These are phyloP conservation scores for Daubentonia madagascariensis DNA, from an alignment of 2,113 vertebrate species.

Conservation along the genomic window DNA sequence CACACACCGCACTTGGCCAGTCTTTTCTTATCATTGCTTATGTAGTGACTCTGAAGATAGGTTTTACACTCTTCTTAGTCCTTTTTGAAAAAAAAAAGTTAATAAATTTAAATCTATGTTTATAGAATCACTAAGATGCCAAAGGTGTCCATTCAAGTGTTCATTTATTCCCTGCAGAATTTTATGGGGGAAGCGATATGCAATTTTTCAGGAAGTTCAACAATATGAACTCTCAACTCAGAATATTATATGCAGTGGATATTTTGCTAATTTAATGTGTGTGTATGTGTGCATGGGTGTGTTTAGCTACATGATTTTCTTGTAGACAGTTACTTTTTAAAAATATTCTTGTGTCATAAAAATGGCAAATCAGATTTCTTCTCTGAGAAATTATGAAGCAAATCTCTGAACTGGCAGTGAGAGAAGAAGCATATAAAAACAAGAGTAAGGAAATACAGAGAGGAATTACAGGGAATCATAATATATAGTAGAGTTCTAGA, in stretches of 20 bases:
- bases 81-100: not conserved
- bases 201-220: not conserved
- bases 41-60: not conserved
- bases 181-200: not conserved
- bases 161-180: not conserved
- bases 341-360: not conserved
- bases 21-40: not conserved
- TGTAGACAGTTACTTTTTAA: not conserved
- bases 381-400: not conserved
- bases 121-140: not conserved
- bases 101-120: not conserved
- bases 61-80: not conserved
- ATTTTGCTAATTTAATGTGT: not conserved
- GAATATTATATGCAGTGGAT: not conserved
- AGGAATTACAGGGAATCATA: not conserved
- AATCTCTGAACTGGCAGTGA: not conserved
- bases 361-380: not conserved
- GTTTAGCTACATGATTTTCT: not conserved
- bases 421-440: not conserved
- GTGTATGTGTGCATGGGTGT: not conserved
- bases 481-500: not conserved
- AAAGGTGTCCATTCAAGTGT: not conserved
- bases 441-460: not conserved
- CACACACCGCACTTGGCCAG: accelerated
- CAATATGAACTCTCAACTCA: not conserved